A percentile compares a stretch with the other conserved stretches of the same genome.
phyloP scores from a whole-genome alignment of 1,140 invertebrate species.

The Oedothorax gibbosus region DNA sequence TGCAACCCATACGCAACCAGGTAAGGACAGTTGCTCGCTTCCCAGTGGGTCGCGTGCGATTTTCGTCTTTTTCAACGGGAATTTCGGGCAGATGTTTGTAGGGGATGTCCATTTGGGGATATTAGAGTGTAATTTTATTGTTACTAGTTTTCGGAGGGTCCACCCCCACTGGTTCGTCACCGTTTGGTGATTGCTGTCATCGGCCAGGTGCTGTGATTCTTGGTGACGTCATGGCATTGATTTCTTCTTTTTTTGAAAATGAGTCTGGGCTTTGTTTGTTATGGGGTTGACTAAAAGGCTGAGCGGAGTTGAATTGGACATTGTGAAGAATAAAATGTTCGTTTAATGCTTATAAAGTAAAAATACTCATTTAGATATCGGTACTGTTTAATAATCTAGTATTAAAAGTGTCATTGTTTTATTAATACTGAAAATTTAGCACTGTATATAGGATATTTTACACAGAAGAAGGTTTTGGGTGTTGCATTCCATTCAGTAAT shows the following conservation, averaged over 20 bases:
- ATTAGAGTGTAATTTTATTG: slow-evolving; percentile 51
- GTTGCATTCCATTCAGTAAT: too few relatives aligned
- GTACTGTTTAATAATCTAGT: too few relatives aligned
- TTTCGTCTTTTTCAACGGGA: neutral
- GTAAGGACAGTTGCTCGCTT: slow-evolving; percentile 27
- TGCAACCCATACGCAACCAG: slow-evolving; percentile 14
- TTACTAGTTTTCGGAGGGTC: slow-evolving; percentile 20
- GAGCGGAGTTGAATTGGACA: neutral
- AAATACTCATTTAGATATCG: too few relatives aligned
- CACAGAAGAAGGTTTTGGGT: too few relatives aligned
- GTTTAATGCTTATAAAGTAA: too few relatives aligned
- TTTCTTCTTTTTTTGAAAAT: neutral
- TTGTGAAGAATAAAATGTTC: neutral
- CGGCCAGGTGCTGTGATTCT: slow-evolving; percentile 57
- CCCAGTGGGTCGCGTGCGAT: slow-evolving; percentile 47
- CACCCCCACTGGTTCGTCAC: slow-evolving; percentile 32
- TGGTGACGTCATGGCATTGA: slow-evolving; percentile 45
- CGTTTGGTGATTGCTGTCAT: slow-evolving; percentile 57
- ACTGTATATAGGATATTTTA: too few relatives aligned
- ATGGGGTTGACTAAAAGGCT: neutral
- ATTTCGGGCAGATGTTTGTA: slow-evolving; percentile 30
- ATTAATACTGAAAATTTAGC: too few relatives aligned
- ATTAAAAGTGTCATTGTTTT: too few relatives aligned
- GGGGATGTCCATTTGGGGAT: slow-evolving; percentile 42
- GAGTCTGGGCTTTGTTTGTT: neutral